phyloP scores from a whole-genome alignment of 2,888 invertebrate species.

The Caenorhabditis becei region DNA sequence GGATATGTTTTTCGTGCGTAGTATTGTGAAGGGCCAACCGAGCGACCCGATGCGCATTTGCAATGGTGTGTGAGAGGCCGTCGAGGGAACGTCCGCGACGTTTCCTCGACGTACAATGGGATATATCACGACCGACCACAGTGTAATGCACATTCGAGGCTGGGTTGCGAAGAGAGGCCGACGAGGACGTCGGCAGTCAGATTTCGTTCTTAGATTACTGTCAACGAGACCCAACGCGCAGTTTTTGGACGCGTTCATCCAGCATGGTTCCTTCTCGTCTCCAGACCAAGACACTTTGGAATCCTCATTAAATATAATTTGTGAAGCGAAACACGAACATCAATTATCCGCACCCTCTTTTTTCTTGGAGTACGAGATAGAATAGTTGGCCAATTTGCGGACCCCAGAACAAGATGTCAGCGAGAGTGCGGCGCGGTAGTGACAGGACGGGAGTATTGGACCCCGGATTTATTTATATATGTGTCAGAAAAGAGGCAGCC shows the following conservation, averaged over 20 bases:
- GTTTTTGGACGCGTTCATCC: not conserved
- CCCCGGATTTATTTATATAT: conserved; percentile 61
- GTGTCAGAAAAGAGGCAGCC: conserved; percentile 55
- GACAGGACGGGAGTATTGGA: conserved; percentile 25
- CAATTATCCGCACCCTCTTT: conserved; percentile 43
- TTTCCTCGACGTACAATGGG: conserved; percentile 54
- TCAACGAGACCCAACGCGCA: not conserved
- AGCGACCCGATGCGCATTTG: conserved; percentile 56
- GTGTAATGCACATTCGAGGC: conserved; percentile 54
- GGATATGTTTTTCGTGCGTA: conserved; percentile 54
- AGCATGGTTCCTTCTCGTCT: conserved; percentile 17
- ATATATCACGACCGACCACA: conserved; percentile 57
- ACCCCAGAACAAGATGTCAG: conserved; percentile 38
- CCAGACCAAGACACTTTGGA: conserved; percentile 13
- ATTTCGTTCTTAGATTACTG: conserved; percentile 34
- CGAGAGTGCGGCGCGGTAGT: conserved; percentile 25
- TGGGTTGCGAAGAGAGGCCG: conserved; percentile 1
- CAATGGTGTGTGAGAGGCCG: conserved; percentile 59
- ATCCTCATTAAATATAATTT: conserved; percentile 55
- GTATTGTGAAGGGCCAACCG: conserved; percentile 53
- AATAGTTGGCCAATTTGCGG: conserved; percentile 50
- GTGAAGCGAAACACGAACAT: conserved; percentile 52
- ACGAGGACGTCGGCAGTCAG: conserved; percentile 8
- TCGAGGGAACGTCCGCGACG: conserved; percentile 49
- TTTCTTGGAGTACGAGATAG: conserved; percentile 21